Percentiles rank a stretch among this genome's conserved stretches.
Evolutionary conservation across 2,888 invertebrate genomes (phyloP).

Genomic region (Apoderus coryli): DNA sequence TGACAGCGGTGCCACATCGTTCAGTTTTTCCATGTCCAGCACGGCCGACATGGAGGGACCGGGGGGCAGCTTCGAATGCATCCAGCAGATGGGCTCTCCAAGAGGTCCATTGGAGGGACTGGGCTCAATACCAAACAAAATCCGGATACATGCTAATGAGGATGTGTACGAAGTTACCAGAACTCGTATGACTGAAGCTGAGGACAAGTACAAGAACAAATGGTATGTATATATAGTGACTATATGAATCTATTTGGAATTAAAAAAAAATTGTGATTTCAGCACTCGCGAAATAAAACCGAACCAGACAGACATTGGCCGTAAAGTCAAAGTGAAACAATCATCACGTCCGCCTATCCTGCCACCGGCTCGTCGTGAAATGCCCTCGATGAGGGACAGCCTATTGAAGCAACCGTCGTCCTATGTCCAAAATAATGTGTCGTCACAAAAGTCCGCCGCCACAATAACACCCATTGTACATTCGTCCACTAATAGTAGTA

Average conservation of each 20-base stretch:
- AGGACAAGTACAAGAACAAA: conserved; percentile 87
- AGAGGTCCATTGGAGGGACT: conserved; percentile 56
- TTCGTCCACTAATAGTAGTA: conserved; percentile 25
- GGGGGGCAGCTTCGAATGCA: conserved; percentile 88
- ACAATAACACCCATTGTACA: conserved; percentile 19
- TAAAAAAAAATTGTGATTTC: conserved; percentile 19
- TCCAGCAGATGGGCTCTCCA: conserved; percentile 46
- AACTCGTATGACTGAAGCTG: conserved; percentile 81
- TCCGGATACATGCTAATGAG: conserved; percentile 89
- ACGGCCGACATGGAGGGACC: conserved; percentile 67
- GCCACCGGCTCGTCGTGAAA: conserved; percentile 14
- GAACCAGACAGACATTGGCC: conserved; percentile 77
- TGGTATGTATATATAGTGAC: conserved; percentile 45
- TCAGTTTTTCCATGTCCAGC: conserved; percentile 65
- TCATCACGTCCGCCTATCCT: conserved; percentile 17
- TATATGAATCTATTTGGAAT: not conserved
- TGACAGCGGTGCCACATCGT: conserved; percentile 40
- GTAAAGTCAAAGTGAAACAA: conserved; percentile 68
- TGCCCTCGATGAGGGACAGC: conserved; percentile 25
- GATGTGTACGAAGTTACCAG: conserved; percentile 89
- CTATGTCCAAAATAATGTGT: not conserved
- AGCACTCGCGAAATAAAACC: conserved; percentile 90
- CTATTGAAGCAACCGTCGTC: conserved; percentile 19
- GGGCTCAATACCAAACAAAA: conserved; percentile 74
- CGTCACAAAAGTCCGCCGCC: conserved; percentile 1